phyloP scores from a whole-genome alignment of 2,888 invertebrate species.

The Syrista parreyssii region DNA sequence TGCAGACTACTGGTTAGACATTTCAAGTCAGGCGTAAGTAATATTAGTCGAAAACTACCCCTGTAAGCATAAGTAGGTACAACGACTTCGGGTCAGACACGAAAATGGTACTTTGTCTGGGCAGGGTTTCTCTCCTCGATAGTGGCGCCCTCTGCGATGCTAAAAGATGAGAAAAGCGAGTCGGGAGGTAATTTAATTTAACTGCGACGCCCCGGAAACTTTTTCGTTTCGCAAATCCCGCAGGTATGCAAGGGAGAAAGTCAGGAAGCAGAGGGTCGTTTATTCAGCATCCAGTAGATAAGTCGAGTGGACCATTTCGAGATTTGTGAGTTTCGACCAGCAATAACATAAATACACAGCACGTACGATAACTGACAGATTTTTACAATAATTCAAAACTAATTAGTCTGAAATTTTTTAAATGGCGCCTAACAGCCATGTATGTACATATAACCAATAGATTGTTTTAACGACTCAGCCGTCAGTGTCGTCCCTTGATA shows the following conservation, averaged over 20 bases:
- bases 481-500: neutral
- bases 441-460: too few species aligned
- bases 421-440: neutral
- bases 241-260: constrained; percentile 19
- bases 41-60: neutral
- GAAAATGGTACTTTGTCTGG: neutral
- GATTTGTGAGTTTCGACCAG: neutral
- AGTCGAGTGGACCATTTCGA: neutral
- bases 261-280: constrained; percentile 8
- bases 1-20: neutral
- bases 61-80: neutral
- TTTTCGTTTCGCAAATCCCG: constrained; percentile 41
- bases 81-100: neutral
- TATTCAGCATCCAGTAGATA: neutral
- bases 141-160: neutral
- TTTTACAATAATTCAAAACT: too few species aligned
- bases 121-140: neutral
- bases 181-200: constrained; percentile 44
- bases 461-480: too few species aligned
- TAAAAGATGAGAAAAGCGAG: neutral
- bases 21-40: neutral
- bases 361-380: neutral
- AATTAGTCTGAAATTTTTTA: neutral
- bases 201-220: constrained; percentile 41
- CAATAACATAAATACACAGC: neutral